Base-by-base conservation (phyloP, 2,797 vertebrate species). In the Notolepis coatsorum region DNA sequence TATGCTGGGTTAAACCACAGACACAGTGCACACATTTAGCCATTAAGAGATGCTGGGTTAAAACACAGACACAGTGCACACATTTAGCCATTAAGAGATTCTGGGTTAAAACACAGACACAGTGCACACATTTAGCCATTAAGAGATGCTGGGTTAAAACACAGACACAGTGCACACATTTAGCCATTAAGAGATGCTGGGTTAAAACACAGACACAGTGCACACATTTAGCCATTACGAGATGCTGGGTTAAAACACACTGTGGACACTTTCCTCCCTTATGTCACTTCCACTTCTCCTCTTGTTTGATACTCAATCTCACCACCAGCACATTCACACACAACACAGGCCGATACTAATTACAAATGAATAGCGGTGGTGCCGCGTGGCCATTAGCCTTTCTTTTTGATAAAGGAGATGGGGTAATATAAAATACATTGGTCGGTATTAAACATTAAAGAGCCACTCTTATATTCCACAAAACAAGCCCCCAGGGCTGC, bases 361-460 rank as follows among this genome's bases (percentile, higher is more conserved):
- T 87, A 89, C 75, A 79, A 88, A 86, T 84, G 74, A 86, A 88
- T 74, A 84, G 78, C 30, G 33, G 74, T 20, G 53, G 73, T 64
- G 70, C 58, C 61, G 65, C 52, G 63, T 73, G 82, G 80, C 89
- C 90, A 89, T 92, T 92, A 88, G 79, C 79, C 69, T 92, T 90
- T 91, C 85, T 79, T 86, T 93, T 90, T 91, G 85, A 90, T n/a
- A 90, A 90, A 74, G 78, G 84, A 90, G 84, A 89, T 81, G 76
- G 85, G 80, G 76, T 86, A 79, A 90, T 91, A 88, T 89, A 89
- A 92, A 91, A 91, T 87, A 89, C 84, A 89, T 81, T 79, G 83
- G 79, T 84, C 85, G 71, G 80, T 86, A 91, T 92, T 84, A 90
- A 90, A 92, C 79, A 90, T 88, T 90, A 82, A 90, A 80, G 79